Evolutionary conservation across 2,113 vertebrate genomes (phyloP), one percentile per base, ranked within the genome.

Genomic region (Petromus typicus): DNA sequence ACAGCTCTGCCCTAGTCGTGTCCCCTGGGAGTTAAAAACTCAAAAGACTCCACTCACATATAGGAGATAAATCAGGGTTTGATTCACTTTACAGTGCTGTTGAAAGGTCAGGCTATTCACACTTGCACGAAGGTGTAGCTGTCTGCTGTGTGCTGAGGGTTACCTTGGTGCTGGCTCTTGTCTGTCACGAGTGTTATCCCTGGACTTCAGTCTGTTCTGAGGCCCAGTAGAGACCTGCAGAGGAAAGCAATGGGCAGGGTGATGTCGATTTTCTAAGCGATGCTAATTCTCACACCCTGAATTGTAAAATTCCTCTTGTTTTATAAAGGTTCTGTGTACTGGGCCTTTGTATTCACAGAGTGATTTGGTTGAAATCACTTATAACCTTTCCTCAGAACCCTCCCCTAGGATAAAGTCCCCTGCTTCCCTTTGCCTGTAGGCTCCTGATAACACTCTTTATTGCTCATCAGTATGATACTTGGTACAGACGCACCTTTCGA

Each of bases 351-450:
- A 59, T 61, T 82, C 81, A 71, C 40, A 67, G 23, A 69, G 51
- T 95, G 78, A 37, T 16, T 76, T 84, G 61, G 7, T 14, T n/a
- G 8, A 84, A 73, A 7, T 86, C 37, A 59, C 5, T 43, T 34
- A 59, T 84, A 48, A 78, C n/a, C 30, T 90, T 73, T 54, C 91
- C 81, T 89, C 54, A 92, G 82, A 95, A 64, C 32, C 4, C 43
- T 90, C 51, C 22, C 56, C 9, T 34, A 54, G 25, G 76, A 54
- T 22, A n/a, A 40, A 34, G 54, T 80, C 67, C 56, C 8, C 45
- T 40, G 56, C 30, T 67, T 95, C 37, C 51, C 27, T 56, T 90
- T 80, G 17, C 59, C 57, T 61, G 4, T 45, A 76, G 25, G 25
- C 59, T 51, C 56, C 23, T 25, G 11, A 54, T 37, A 51, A 67